Percentiles rank a stretch among this genome's conserved stretches.
Evolutionary conservation across 2,888 invertebrate genomes (phyloP).

Genomic region (Drosophila meridionalis): DNA sequence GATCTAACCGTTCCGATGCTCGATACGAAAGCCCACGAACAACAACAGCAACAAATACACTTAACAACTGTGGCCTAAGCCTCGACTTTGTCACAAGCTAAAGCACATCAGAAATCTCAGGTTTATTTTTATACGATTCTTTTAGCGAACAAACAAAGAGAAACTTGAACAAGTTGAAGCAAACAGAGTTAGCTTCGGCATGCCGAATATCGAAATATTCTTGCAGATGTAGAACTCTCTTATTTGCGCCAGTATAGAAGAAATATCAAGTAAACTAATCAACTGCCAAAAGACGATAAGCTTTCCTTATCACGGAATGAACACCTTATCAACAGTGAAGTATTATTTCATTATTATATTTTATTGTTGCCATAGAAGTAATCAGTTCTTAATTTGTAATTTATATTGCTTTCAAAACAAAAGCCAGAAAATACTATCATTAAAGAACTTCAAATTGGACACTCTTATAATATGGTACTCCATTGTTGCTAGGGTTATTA

Average conservation of each 20-base stretch:
- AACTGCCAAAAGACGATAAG: not conserved
- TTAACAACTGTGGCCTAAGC: conserved; percentile 47
- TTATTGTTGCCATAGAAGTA: not conserved
- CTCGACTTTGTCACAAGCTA: conserved; percentile 1
- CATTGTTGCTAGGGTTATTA: not conserved
- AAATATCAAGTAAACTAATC: not conserved
- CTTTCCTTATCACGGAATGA: not conserved
- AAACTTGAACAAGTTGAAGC: not conserved
- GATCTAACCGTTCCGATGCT: conserved; percentile 75
- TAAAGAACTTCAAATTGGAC: not conserved
- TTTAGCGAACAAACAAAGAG: not conserved
- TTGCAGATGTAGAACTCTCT: not conserved
- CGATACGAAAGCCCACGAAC: conserved; percentile 39
- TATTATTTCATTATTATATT: not conserved
- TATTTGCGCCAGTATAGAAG: not conserved
- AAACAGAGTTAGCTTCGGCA: conserved; percentile 1
- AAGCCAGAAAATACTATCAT: not conserved
- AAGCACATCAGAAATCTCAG: conserved; percentile 66
- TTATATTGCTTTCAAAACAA: not conserved
- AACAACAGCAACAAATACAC: conserved; percentile 29
- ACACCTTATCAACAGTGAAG: not conserved
- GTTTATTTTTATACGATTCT: conserved; percentile 67
- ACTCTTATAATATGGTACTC: not conserved
- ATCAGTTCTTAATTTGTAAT: not conserved
- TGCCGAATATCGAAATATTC: not conserved